phyloP scores from a whole-genome alignment of 2,113 vertebrate genomes.

The Pseudonaja textilis region DNA sequence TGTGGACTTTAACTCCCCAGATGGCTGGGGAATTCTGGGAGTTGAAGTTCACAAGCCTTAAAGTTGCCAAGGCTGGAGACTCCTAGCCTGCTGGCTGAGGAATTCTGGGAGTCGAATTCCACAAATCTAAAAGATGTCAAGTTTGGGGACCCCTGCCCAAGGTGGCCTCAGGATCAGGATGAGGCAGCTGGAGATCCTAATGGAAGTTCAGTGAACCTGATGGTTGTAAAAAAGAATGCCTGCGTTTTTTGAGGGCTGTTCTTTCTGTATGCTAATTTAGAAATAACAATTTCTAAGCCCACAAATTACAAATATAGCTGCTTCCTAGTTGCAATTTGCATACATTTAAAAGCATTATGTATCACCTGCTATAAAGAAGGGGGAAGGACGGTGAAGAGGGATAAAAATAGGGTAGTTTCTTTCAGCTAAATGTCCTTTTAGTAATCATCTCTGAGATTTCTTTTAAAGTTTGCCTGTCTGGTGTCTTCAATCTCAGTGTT shows the following conservation, averaged over 20 bases:
- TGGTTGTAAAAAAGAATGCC: rapidly evolving
- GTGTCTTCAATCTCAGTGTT: neutral
- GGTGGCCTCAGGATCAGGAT: neutral
- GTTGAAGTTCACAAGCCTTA: no score
- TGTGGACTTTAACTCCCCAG: no score
- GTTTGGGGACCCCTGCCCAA: neutral
- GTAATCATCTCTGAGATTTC: neutral
- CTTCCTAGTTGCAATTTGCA: neutral
- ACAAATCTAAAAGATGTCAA: no score
- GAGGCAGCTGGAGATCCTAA: neutral
- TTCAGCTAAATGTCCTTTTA: conserved; percentile 5
- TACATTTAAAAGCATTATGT: neutral
- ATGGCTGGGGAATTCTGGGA: no score
- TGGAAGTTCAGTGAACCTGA: neutral
- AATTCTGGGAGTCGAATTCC: no score
- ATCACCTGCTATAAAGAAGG: neutral
- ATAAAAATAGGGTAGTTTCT: neutral
- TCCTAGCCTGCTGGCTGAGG: no score
- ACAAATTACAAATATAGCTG: rapidly evolving
- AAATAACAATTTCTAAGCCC: neutral
- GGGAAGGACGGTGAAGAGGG: neutral
- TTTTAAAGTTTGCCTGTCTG: neutral
- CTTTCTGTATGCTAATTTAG: neutral
- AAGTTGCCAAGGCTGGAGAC: no score
- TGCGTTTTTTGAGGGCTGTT: neutral